Evolutionary conservation across 2,113 vertebrate species (phyloP).

Genomic region (Oxyruncus cristatus): DNA sequence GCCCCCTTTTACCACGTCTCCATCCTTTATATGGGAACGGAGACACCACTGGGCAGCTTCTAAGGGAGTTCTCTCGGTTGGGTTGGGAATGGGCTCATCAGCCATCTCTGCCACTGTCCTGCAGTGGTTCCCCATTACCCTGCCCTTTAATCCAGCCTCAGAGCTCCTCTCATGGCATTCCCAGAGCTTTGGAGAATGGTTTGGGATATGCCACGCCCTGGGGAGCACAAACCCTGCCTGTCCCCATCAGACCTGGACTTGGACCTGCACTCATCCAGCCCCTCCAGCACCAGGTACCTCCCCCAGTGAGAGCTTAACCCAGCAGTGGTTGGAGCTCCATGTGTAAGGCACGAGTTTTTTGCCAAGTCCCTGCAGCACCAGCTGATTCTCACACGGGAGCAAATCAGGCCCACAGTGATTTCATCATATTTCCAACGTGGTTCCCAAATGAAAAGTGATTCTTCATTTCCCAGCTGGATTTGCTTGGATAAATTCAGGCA

Average conservation of each 20-base stretch:
- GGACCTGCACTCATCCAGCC: rapidly evolving
- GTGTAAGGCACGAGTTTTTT: rapidly evolving
- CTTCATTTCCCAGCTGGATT: not conserved
- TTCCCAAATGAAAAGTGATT: constrained; percentile 3
- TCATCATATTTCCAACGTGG: rapidly evolving
- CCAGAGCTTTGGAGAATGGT: not conserved
- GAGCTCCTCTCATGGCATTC: not conserved
- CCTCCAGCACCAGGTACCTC: rapidly evolving
- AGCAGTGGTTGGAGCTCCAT: not conserved
- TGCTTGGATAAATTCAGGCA: not conserved
- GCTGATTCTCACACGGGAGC: not conserved
- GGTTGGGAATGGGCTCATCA: not conserved
- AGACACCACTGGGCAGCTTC: not conserved
- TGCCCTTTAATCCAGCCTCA: not conserved
- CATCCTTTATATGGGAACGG: not conserved
- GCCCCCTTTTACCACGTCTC: not conserved
- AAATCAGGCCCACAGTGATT: not conserved
- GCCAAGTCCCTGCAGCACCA: not conserved
- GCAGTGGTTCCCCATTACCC: not conserved
- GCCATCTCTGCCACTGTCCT: not conserved
- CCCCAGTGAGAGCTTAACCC: not conserved
- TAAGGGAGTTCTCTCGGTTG: not conserved
- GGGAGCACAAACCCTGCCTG: not conserved
- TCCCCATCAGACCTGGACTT: not conserved
- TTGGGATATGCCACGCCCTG: not conserved